phyloP scores from a whole-genome alignment of 1,140 invertebrate genomes.

The Drosophila orena region DNA sequence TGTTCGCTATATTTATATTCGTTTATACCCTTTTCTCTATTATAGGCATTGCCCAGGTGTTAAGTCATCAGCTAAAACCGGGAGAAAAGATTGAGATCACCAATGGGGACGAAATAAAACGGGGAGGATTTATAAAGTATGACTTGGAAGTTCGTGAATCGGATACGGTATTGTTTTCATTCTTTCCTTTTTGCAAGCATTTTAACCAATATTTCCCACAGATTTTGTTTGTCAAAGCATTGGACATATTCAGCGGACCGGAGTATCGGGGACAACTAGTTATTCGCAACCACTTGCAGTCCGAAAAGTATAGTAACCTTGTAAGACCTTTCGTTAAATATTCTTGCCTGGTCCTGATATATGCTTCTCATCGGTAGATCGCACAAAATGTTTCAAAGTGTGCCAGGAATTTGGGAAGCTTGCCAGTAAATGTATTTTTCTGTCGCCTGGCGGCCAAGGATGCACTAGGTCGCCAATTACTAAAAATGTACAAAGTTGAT shows the following conservation, averaged over 20 bases:
- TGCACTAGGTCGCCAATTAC: constrained; percentile 49
- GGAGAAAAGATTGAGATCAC: constrained; percentile 77
- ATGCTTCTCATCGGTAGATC: constrained; percentile 40
- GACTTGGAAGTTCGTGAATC: constrained; percentile 82
- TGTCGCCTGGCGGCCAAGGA: constrained; percentile 74
- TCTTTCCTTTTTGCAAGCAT: too few relatives aligned
- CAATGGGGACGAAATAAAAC: constrained; percentile 63
- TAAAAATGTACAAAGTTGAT: constrained; percentile 73
- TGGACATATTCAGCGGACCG: constrained; percentile 81
- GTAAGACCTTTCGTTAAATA: constrained; percentile 37
- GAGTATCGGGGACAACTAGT: constrained; percentile 69
- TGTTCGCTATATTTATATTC: too few relatives aligned
- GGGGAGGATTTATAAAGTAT: constrained; percentile 72
- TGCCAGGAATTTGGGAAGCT: constrained; percentile 47
- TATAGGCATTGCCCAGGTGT: constrained; percentile 70
- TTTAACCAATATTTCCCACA: constrained; percentile 9
- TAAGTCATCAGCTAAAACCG: constrained; percentile 63
- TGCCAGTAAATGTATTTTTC: constrained; percentile 59
- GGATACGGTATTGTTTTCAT: constrained; percentile 56
- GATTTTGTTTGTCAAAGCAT: constrained; percentile 78
- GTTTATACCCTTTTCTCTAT: background rate
- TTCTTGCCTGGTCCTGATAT: too few relatives aligned
- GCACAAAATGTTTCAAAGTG: constrained; percentile 74
- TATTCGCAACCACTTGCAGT: constrained; percentile 82
- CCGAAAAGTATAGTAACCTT: constrained; percentile 79